Conservation (phyloP, 2,888 invertebrate genomes). For the Buathra laborator region DNA sequence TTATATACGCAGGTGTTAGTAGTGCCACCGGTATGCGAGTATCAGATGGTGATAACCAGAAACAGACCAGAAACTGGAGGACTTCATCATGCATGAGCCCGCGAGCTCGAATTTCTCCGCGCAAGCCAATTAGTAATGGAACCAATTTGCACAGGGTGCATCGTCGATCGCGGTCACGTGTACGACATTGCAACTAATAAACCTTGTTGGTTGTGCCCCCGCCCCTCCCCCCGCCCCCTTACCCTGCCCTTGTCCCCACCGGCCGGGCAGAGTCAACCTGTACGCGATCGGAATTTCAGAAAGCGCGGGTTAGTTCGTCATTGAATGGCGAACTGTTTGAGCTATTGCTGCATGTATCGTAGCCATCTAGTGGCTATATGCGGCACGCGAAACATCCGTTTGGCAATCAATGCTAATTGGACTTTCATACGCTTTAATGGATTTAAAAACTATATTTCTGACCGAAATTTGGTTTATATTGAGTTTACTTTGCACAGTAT, state of each 20-base stretch:
- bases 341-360: constrained; percentile 2
- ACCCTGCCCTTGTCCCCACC: too few species aligned
- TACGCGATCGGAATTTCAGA: constrained; percentile 25
- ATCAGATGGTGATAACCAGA: constrained; percentile 6
- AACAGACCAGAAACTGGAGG: constrained; percentile 7
- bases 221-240: neutral
- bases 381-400: neutral
- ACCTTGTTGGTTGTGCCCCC: neutral
- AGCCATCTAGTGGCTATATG: neutral
- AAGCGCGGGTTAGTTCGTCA: constrained; percentile 23
- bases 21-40: neutral
- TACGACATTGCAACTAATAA: constrained; percentile 36
- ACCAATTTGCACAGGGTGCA: constrained; percentile 47
- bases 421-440: neutral
- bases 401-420: constrained; percentile 7
- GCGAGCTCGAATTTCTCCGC: constrained; percentile 3
- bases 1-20: neutral
- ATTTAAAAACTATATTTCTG: neutral
- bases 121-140: constrained; percentile 47
- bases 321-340: neutral
- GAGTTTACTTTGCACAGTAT: neutral
- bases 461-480: neutral
- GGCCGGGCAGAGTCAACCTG: neutral
- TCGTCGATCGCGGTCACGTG: constrained; percentile 29
- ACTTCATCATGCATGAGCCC: constrained; percentile 7